A percentile compares a stretch with the other conserved stretches of the same genome.
phyloP scores from a whole-genome alignment of 2,888 invertebrate genomes.

The Atethmia centrago region DNA sequence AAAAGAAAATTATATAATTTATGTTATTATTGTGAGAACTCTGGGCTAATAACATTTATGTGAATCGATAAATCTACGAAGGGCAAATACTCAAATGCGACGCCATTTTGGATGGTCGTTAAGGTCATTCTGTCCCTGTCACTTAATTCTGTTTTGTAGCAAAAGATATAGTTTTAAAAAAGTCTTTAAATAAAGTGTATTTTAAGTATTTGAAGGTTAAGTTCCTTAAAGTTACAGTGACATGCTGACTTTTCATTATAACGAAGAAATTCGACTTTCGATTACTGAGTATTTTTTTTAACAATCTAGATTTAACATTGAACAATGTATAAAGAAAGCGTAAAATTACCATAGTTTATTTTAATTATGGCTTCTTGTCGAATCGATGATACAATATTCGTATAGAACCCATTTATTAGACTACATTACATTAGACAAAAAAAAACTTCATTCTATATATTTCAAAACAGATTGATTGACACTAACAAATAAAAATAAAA shows the following conservation, averaged over 20 bases:
- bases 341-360: background rate
- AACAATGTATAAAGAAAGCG: background rate
- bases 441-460: too few species aligned
- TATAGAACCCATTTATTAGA: too few species aligned
- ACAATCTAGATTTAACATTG: background rate
- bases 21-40: conserved; percentile 32
- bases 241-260: background rate
- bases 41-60: conserved; percentile 30
- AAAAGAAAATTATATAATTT: conserved; percentile 49
- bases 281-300: background rate
- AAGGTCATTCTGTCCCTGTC: background rate
- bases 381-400: background rate
- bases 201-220: background rate
- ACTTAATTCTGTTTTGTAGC: background rate
- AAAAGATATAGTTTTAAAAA: background rate
- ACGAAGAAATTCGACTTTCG: background rate
- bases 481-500: too few species aligned
- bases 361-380: background rate
- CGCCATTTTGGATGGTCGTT: background rate
- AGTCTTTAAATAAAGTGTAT: background rate
- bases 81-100: background rate
- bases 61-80: conserved; percentile 29
- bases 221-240: background rate
- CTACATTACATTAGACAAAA: too few species aligned
- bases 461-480: too few species aligned